Evolutionary conservation across 2,888 invertebrate genomes (phyloP).

Genomic region (Cyclophora albipunctata): DNA sequence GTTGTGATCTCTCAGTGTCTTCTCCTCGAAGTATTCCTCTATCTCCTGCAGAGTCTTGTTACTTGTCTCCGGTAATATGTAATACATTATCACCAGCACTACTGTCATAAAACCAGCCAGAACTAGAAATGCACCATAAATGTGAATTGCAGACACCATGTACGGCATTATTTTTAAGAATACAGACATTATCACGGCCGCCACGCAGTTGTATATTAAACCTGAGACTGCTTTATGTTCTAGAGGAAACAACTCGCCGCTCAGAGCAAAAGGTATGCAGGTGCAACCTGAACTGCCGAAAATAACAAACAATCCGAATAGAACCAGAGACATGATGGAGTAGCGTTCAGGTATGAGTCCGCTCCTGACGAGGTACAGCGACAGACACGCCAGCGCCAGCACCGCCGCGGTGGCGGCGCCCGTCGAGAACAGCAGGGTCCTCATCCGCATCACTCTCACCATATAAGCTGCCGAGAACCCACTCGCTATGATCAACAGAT

Average conservation of each 20-base stretch:
- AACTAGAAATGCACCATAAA: neutral
- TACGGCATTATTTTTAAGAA: neutral
- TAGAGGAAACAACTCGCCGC: conserved; percentile 13
- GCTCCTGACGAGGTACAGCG: no score
- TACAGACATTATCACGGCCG: conserved; percentile 14
- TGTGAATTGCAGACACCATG: neutral
- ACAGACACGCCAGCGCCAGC: no score
- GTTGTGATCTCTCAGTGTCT: conserved; percentile 6
- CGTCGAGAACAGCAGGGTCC: no score
- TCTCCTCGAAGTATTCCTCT: conserved; percentile 12
- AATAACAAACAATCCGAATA: conserved; percentile 6
- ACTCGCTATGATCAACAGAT: conserved; percentile 25
- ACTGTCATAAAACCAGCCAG: neutral
- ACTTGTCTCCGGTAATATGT: conserved; percentile 15
- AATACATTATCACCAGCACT: neutral
- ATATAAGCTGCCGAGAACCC: conserved; percentile 17
- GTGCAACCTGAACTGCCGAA: conserved; percentile 5
- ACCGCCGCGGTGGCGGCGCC: no score
- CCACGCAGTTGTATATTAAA: conserved; percentile 16
- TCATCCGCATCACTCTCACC: conserved; percentile 12
- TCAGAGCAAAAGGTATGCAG: conserved; percentile 7
- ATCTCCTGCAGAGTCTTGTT: conserved; percentile 18
- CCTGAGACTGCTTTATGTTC: conserved; percentile 19
- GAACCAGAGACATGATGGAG: neutral
- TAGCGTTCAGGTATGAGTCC: no score